Evolutionary conservation across 2,797 vertebrate species (phyloP).

Genomic region (Enteromius paludinosus): DNA sequence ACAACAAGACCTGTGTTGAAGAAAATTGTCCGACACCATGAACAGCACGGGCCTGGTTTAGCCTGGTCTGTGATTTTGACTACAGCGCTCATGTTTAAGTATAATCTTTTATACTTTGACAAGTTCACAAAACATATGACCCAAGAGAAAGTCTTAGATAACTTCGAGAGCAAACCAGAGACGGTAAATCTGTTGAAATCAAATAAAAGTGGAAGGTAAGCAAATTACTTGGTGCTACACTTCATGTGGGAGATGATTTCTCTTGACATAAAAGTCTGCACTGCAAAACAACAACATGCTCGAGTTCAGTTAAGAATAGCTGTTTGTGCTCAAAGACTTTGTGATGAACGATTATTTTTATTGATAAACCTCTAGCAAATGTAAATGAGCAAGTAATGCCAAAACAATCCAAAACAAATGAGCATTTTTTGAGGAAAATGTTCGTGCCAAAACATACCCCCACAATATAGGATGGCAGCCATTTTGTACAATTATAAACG

Average conservation of each 20-base stretch:
- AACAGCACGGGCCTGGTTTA: background rate
- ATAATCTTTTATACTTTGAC: conserved; percentile 21
- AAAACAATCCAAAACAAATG: background rate
- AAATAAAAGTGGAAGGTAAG: conserved; percentile 66
- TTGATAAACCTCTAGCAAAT: background rate
- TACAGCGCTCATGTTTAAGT: background rate
- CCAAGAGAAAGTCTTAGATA: background rate
- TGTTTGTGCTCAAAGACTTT: background rate
- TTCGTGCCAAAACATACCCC: background rate
- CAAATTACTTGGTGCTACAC: conserved; percentile 58
- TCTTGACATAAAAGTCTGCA: background rate
- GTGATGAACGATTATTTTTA: background rate
- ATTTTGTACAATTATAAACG: background rate
- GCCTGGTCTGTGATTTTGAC: background rate
- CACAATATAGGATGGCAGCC: background rate
- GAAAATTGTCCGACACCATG: conserved; percentile 47
- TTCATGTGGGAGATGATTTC: conserved; percentile 15
- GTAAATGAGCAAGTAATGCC: background rate
- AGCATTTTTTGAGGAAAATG: background rate
- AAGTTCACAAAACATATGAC: conserved; percentile 45
- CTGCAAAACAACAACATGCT: conserved; percentile 21
- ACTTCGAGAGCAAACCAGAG: conserved; percentile 35
- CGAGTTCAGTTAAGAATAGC: background rate
- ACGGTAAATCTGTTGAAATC: conserved; percentile 64
- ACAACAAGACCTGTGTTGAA: conserved; percentile 67